A percentile compares a stretch with the other conserved stretches of the same genome.
Evolutionary conservation across 2,113 vertebrate genomes (phyloP).

Genomic region (Paraplagusia blochii): DNA sequence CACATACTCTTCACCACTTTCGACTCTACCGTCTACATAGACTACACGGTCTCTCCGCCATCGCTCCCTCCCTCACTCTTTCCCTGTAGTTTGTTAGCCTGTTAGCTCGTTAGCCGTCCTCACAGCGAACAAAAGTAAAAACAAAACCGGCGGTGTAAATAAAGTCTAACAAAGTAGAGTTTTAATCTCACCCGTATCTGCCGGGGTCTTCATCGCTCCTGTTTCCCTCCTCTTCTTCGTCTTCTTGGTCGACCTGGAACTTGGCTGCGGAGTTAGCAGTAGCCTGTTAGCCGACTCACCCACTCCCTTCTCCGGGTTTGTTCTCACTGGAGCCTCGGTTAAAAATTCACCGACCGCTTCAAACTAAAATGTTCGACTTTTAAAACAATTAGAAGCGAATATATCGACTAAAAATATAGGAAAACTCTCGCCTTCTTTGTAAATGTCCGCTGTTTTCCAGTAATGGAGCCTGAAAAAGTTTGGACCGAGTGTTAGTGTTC

Average conservation of each 20-base stretch:
- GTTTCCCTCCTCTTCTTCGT: constrained; percentile 43
- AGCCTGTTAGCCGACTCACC: constrained; percentile 50
- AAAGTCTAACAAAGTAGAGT: background rate
- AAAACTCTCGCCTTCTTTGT: constrained; percentile 3
- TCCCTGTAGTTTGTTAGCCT: constrained; percentile 52
- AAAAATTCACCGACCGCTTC: background rate
- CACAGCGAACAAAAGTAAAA: background rate
- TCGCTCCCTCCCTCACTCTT: constrained; percentile 63
- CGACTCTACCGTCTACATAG: no score
- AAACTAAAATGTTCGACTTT: no score
- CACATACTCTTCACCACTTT: no score
- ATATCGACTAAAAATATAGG: background rate
- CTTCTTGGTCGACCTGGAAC: constrained; percentile 49
- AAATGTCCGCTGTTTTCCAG: background rate
- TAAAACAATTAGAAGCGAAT: background rate
- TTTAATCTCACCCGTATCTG: constrained; percentile 69
- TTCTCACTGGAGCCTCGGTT: constrained; percentile 42
- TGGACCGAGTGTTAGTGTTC: background rate
- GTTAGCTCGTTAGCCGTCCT: constrained; percentile 57
- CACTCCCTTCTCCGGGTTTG: constrained; percentile 56
- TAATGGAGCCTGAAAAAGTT: constrained; percentile 16
- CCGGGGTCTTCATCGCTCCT: constrained; percentile 74
- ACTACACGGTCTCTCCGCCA: no score
- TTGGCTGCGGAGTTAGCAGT: constrained; percentile 42
- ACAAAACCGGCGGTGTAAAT: background rate